phyloP scores from a whole-genome alignment of 1,140 invertebrate genomes.

The Drosophila littoralis region DNA sequence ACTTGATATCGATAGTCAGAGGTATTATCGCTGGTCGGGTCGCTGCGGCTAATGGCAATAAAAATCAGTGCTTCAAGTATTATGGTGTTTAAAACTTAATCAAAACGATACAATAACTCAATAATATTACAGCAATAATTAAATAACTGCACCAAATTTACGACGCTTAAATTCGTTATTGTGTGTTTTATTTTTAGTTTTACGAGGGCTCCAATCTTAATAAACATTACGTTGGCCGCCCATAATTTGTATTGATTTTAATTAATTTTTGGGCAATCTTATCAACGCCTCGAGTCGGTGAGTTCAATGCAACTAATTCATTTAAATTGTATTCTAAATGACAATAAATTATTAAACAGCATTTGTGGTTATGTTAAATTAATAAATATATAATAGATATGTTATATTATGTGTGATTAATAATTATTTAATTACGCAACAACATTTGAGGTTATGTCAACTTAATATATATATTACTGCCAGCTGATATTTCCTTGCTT shows the following conservation, averaged over 20 bases:
- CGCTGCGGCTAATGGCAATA: constrained; percentile 54
- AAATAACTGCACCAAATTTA: constrained; percentile 45
- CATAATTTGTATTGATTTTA: constrained; percentile 59
- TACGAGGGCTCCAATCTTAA: constrained; percentile 40
- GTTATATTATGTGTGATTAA: no score
- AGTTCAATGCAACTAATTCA: constrained; percentile 11
- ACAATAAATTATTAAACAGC: constrained; percentile 9
- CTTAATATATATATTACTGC: no score
- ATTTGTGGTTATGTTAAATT: constrained; percentile 10
- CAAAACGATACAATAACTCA: constrained; percentile 42
- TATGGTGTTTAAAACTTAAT: constrained; percentile 65
- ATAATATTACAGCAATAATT: constrained; percentile 36
- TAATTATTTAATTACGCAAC: no score
- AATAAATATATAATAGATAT: background rate
- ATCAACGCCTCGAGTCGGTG: constrained; percentile 23
- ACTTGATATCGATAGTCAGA: constrained; percentile 44
- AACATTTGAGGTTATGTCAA: no score
- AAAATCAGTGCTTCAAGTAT: constrained; percentile 59
- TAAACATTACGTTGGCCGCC: constrained; percentile 59
- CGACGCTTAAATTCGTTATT: constrained; percentile 38
- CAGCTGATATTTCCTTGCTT: no score
- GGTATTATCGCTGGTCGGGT: constrained; percentile 45
- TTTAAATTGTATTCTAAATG: constrained; percentile 3
- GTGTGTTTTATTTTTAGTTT: constrained; percentile 23
- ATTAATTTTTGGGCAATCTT: constrained; percentile 17